Percentiles rank a stretch among this genome's conserved stretches.
Evolutionary conservation across 2,888 invertebrate genomes (phyloP).

Genomic region (Apodemia zela): DNA sequence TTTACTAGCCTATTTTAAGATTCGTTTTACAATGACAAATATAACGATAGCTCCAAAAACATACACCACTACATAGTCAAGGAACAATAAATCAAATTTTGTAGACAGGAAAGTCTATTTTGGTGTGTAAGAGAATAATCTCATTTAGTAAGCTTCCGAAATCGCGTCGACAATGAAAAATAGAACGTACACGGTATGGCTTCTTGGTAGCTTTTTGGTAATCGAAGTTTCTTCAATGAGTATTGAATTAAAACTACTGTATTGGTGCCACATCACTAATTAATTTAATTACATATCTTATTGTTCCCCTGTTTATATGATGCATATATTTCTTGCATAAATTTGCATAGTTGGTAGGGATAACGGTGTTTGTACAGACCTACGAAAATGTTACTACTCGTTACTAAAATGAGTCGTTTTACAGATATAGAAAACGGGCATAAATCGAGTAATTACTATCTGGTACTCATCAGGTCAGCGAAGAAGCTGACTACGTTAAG

Average conservation of each 20-base stretch:
- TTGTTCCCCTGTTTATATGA: conserved; percentile 65
- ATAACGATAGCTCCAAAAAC: conserved; percentile 65
- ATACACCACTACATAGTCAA: conserved; percentile 50
- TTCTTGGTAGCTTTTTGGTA: conserved; percentile 60
- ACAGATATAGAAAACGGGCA: too few relatives aligned
- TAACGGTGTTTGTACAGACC: too few relatives aligned
- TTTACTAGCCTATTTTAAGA: conserved; percentile 38
- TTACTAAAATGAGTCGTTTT: too few relatives aligned
- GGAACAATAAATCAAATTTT: conserved; percentile 51
- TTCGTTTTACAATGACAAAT: conserved; percentile 43
- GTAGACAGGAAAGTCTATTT: conserved; percentile 49
- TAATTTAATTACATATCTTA: conserved; percentile 74
- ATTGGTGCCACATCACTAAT: conserved; percentile 72
- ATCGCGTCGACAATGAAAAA: conserved; percentile 63
- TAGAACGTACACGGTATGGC: conserved; percentile 55
- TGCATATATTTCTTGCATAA: conserved; percentile 46
- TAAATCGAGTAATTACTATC: too few relatives aligned
- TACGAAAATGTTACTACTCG: too few relatives aligned
- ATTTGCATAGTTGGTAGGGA: neutral
- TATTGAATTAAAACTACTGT: conserved; percentile 76
- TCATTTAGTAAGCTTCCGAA: conserved; percentile 71
- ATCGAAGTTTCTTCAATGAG: conserved; percentile 55
- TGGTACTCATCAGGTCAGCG: too few relatives aligned
- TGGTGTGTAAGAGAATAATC: conserved; percentile 45
- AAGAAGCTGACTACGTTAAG: too few relatives aligned